Conservation (phyloP, 2,113 vertebrate species). For the Bubalus kerabau region DNA sequence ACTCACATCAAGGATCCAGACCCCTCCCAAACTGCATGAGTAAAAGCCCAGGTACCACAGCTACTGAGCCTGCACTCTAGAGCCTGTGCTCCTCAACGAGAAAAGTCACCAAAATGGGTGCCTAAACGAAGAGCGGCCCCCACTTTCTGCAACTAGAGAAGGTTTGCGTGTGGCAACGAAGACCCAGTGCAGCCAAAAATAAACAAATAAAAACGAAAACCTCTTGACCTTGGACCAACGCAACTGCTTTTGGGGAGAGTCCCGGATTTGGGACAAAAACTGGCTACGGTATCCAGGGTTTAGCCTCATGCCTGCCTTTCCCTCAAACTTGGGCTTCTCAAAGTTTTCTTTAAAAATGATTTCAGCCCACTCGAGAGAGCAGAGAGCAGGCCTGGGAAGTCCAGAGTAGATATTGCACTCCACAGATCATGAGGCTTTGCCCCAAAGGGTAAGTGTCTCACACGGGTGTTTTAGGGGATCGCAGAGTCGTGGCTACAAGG, state of each 20-base stretch:
- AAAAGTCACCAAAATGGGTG: background rate
- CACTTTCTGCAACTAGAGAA: background rate
- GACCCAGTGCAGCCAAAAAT: background rate
- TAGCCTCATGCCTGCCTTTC: background rate
- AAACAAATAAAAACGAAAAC: background rate
- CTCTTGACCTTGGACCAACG: background rate
- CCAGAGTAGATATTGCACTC: background rate
- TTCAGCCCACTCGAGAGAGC: background rate
- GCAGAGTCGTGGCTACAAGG: background rate
- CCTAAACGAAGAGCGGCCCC: background rate
- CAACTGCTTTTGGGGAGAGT: background rate
- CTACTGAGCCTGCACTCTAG: accelerated
- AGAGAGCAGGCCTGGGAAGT: background rate
- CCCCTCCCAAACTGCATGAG: background rate
- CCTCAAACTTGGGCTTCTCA: background rate
- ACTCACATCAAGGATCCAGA: background rate
- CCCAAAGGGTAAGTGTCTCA: background rate
- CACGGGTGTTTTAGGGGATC: background rate
- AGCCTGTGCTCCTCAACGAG: background rate
- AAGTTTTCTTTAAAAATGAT: background rate
- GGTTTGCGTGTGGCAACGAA: accelerated
- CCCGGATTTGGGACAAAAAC: background rate
- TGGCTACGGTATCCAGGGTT: background rate
- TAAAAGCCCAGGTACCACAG: background rate
- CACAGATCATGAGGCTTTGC: no score